Evolutionary conservation across 2,888 invertebrate species (phyloP), one percentile per base, ranked within the genome.

Genomic region (Synergus itoensis): DNA sequence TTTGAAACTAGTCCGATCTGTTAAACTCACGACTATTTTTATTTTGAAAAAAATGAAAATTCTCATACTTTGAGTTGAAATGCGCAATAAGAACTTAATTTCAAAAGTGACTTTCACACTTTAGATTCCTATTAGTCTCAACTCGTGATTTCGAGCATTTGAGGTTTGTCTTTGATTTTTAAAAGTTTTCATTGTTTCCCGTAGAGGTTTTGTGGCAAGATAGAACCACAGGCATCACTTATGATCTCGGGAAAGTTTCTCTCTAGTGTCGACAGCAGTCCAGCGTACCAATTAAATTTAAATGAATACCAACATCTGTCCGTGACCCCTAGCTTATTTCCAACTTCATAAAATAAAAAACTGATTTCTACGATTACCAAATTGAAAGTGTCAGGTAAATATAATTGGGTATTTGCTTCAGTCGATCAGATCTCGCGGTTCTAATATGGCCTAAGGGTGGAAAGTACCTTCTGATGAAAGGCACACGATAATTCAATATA

Each of bases 241-340:
- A 53, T 73, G 36, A 36, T n/a, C 45, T 53, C 53, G 73, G 73
- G 73, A 73, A 73, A 73, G 73, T 73, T 73, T 73, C 73, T 73
- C 73, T 73, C 36, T n/a, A 53, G 53, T 73, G 73, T 53, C 73
- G 48, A 53, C 73, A 65, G 18, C 65, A 73, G n/a, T 73, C 73
- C 45, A 65, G 40, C 41, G n/a, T 65, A 41, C 65, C 65, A 69
- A 69, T 69, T 69, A 69, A 69, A 69, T 69, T 69, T 48, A 69
- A 69, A 48, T 69, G 69, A 73, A 73, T 12, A 53, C 36, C 53
- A 53, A 73, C 53, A n/a, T 73, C 40, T 73, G 36, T 73, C 21
- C 69, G 28, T 73, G 48, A 73, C n/a, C 53, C 48, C 16, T 48
- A 16, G 28, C 4, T 18, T 53, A 28, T 73, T 73, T 73, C 53